Base-by-base conservation (phyloP, 1,140 invertebrate species). In the Drosophila rhopaloa region DNA sequence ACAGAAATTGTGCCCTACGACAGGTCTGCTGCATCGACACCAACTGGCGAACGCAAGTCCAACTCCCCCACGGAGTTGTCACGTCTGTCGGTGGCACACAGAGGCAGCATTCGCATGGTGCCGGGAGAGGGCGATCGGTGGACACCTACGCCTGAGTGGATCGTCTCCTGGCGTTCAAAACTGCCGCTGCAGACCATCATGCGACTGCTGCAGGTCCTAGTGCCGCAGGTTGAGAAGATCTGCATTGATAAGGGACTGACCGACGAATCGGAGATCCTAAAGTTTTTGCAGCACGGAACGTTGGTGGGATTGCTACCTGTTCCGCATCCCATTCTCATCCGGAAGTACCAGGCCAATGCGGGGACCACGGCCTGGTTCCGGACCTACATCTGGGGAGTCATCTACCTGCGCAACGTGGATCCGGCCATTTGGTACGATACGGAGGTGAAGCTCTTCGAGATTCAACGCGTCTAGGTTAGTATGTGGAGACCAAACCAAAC, bases 401-500 rank as follows among this genome's bases (percentile, higher is more conserved):
- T 99, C 77, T 99, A 99, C 93, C 94, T 99, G 61, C 98, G 98
- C 86, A 99, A 99, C 93, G 96, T 98, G 47, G 98, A 99, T 93
- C 99, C 99, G 19, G 98, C 99, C 0, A 98, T 99, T 83, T 99
- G 99, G 99, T 99, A 99, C 93, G 98, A 99, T 91, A 99, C 99
- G 0, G 97, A 99, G 92, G 98, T 99, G 7, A 99, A 99, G 93
- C 94, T 99, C 51, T 99, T 99, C 94, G 98, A 99, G 94, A 98
- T 98, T 83, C 97, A 98, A 91, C 94, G 97, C 81, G 96, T 98
- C 56, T 98, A 95, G 61, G 53, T 92, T 92, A 90, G 93, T 94
- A 72, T 93, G 93, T 40, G 85, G 91, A 59, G 59, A 81, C 37
- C 91, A 62, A 72, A 47, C 10, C 14, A 65, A 37, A 40, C 16